Evolutionary conservation across 2,797 vertebrate genomes (phyloP), one percentile per base, ranked within the genome.

Genomic region (Pipistrellus pygmaeus): DNA sequence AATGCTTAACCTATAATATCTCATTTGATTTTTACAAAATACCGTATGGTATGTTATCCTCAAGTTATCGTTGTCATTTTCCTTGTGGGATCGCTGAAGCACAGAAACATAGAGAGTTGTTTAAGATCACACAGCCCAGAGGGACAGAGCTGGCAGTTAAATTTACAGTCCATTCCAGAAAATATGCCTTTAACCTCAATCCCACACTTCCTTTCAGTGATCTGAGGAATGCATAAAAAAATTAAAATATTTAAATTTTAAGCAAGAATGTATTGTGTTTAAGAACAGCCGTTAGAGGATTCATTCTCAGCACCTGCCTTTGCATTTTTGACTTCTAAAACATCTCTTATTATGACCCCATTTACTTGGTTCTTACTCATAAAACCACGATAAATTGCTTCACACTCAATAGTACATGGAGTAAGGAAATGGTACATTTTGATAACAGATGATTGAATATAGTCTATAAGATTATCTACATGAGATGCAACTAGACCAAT

Each of bases 11-110:
- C 27, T 51, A 10, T 32, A 48, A 75, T 18, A 73, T 41, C 18
- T 68, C 21, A 85, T 88, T 85, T 88, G 92, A 77, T 77, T 76
- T 18, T 90, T 60, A 68, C 4, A 71, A 89, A 92, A 57, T 73
- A 44, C 27, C 32, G 17, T 32, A 11, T 25, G 10, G 18, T n/a
- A 35, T 41, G 12, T 85, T 41, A 21, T 38, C 23, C 12, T 44
- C 14, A 57, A 44, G 32, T 73, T 88, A 68, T 14, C 8, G n/a
- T 17, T 15, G 17, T 81, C 38, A 85, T 90, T 90, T 78, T 88
- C 46, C n/a, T 62, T 14, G 20, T 2, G 25, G 23, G 38, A 35
- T 32, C 8, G 23, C 35, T 48, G 20, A 71, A 30, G 9, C 20
- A 87, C n/a, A 84, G 76, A 17, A 14, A 15, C 17, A 57, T 69